Conservation (phyloP, 2,888 invertebrate genomes). For the Noctua janthe region DNA sequence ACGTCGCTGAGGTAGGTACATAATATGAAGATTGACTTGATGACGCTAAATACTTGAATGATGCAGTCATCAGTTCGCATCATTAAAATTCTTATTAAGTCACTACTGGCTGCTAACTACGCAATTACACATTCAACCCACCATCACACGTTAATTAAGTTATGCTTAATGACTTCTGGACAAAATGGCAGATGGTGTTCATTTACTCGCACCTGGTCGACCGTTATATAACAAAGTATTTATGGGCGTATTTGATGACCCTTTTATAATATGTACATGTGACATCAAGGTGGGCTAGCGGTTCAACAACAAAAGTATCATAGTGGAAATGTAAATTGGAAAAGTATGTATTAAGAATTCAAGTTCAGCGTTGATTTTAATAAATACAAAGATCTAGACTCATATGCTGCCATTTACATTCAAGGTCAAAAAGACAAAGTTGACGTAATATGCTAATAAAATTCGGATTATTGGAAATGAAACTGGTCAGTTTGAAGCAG, state of each 20-base stretch:
- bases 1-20: neutral
- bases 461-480: slow-evolving; percentile 36
- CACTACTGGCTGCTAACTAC: neutral
- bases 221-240: slow-evolving; percentile 16
- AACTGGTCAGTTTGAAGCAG: slow-evolving; percentile 15
- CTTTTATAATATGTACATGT: too few relatives aligned
- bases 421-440: slow-evolving; percentile 56
- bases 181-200: slow-evolving; percentile 26
- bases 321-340: neutral
- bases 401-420: slow-evolving; percentile 41
- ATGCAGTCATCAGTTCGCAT: slow-evolving; percentile 5
- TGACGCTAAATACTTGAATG: slow-evolving; percentile 6
- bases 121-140: neutral
- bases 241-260: neutral
- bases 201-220: slow-evolving; percentile 19
- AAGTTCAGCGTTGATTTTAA: slow-evolving; percentile 29
- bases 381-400: slow-evolving; percentile 34
- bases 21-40: neutral
- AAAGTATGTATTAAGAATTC: neutral
- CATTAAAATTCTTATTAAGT: slow-evolving; percentile 7
- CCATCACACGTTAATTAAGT: slow-evolving; percentile 10
- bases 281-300: neutral
- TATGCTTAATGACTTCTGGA: slow-evolving; percentile 31
- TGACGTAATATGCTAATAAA: slow-evolving; percentile 42
- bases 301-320: neutral